Evolutionary conservation across 2,888 invertebrate genomes (phyloP).

Genomic region (Ophion ventricosus): DNA sequence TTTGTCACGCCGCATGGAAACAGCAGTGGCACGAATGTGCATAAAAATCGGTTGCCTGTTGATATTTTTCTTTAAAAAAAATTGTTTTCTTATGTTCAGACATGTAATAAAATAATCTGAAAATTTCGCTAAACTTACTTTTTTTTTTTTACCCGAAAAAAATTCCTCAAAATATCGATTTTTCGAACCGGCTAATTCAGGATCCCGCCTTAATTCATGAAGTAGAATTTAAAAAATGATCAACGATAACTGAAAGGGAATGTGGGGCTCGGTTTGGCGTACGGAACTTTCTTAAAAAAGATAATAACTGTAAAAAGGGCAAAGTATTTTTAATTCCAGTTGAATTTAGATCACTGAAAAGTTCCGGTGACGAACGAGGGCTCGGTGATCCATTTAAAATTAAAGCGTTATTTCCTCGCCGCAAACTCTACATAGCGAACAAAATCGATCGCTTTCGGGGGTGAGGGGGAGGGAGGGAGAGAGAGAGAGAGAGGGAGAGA

Average conservation of each 20-base stretch:
- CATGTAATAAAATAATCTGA: too few relatives aligned
- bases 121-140: too few relatives aligned
- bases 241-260: neutral
- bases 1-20: too few relatives aligned
- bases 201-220: neutral
- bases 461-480: too few relatives aligned
- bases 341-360: slow-evolving; percentile 1
- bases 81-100: too few relatives aligned
- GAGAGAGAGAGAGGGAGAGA: too few relatives aligned
- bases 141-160: too few relatives aligned
- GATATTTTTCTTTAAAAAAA: too few relatives aligned
- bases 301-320: slow-evolving; percentile 4
- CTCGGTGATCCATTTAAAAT: slow-evolving; percentile 28
- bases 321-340: slow-evolving; percentile 22
- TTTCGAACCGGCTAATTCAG: too few relatives aligned
- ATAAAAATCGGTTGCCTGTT: too few relatives aligned
- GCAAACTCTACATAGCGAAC: neutral
- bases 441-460: slow-evolving; percentile 17
- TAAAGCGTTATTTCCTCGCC: slow-evolving; percentile 34
- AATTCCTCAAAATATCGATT: too few relatives aligned
- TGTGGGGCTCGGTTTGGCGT: neutral
- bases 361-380: neutral
- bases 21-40: too few relatives aligned
- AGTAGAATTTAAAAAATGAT: neutral
- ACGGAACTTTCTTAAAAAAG: neutral